Base-by-base conservation (phyloP, 2,888 invertebrate species). In the Brachylomia viminalis region DNA sequence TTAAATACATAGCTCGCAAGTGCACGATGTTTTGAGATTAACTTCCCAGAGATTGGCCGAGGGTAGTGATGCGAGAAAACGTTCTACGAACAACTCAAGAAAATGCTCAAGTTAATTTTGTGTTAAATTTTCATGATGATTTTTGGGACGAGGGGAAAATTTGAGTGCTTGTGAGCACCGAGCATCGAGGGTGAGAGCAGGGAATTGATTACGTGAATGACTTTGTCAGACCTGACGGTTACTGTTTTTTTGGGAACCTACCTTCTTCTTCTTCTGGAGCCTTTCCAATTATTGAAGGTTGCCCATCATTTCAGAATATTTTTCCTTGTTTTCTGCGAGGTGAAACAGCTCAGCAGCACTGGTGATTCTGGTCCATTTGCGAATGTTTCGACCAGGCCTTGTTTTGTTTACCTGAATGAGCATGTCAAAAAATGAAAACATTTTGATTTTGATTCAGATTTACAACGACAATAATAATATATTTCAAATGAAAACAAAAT, bases 1-100 rank as follows among this genome's bases (percentile, higher is more conserved):
- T 90, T 90, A 90, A 90, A 90, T 90, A 90, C 88, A 90, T 87
- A 84, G 86, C 87, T 88, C 79, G 83, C 84, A 81, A 87, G 81
- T 85, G 80, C 82, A 83, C 87, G 79, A 83, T 86, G 86, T 83
- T 88, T 86, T 86, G 85, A 86, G 82, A 89, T 90, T 89, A 88
- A 88, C 83, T 76, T 88, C 71, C 78, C 76, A 77, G 81, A 88
- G 81, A 88, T 87, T 84, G 86, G 84, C 76, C 70, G 66, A 77
- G 66, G 84, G 80, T 78, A 79, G 86, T 84, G 82, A 79, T 79
- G 86, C 73, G 82, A 49, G 84, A 73, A 87, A 85, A 82, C 72
- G 84, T 77, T 86, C 75, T 78, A 66, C 66, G 73, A 62, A 75
- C 49, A 68, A 67, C 71, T 77, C 70, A 75, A 79, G 68, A 85